phyloP scores from a whole-genome alignment of 2,888 invertebrate genomes.

The Andrena dorsata region DNA sequence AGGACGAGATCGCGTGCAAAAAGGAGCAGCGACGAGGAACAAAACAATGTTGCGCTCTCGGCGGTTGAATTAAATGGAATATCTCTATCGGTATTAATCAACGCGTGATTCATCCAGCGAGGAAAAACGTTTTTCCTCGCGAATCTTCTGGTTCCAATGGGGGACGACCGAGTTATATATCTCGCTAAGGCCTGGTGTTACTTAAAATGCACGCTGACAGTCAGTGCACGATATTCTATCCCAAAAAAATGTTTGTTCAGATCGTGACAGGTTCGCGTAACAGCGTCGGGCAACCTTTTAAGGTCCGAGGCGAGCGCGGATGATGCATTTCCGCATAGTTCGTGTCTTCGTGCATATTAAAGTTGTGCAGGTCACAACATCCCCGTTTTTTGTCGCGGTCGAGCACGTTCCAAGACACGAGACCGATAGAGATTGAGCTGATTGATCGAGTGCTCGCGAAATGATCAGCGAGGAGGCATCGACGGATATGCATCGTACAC shows the following conservation, averaged over 20 bases:
- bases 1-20: slow-evolving; percentile 5
- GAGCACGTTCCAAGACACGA: not conserved
- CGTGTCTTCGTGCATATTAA: not conserved
- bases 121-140: too few species aligned
- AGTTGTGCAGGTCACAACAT: not conserved
- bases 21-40: not conserved
- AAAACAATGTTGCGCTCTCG: not conserved
- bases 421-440: not conserved
- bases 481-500: too few species aligned
- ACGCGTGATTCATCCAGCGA: not conserved
- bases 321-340: slow-evolving; percentile 1
- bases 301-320: not conserved
- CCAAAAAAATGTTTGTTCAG: too few species aligned
- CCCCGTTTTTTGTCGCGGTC: not conserved
- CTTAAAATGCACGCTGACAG: too few species aligned
- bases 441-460: not conserved
- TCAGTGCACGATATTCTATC: too few species aligned
- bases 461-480: too few species aligned
- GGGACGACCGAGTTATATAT: too few species aligned
- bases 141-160: too few species aligned
- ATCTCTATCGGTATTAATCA: not conserved
- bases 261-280: too few species aligned
- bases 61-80: not conserved
- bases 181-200: too few species aligned
- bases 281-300: not conserved